phyloP scores from a whole-genome alignment of 2,113 vertebrate species.

The Rhynchomys soricoides region DNA sequence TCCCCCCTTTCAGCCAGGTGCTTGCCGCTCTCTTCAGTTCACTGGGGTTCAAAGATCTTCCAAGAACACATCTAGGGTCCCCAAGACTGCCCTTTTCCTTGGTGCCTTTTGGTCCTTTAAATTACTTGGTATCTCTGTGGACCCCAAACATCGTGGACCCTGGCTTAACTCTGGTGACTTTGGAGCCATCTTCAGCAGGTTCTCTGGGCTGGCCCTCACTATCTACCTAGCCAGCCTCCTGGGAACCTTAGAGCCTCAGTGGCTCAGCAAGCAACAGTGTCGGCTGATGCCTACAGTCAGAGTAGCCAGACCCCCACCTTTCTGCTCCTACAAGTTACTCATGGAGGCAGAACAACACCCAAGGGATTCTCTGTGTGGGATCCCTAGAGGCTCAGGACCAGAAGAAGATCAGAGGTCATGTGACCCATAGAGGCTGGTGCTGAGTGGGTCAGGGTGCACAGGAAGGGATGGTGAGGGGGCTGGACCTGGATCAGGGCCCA shows the following conservation, averaged over 20 bases:
- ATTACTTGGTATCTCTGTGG: neutral
- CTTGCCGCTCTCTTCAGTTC: neutral
- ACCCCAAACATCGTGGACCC: too few relatives aligned
- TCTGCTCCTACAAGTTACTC: neutral
- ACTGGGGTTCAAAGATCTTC: neutral
- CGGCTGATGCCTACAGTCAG: too few relatives aligned
- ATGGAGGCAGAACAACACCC: neutral
- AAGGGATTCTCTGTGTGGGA: neutral
- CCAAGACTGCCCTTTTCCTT: accelerated
- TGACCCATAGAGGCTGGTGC: neutral
- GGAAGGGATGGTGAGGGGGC: accelerated
- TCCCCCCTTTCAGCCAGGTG: neutral
- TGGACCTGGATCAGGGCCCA: too few relatives aligned
- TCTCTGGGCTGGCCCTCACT: neutral
- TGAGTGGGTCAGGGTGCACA: neutral
- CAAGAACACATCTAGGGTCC: neutral
- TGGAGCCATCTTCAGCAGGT: neutral
- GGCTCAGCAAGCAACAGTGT: neutral
- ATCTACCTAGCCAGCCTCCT: accelerated
- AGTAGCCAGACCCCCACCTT: neutral
- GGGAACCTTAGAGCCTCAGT: neutral
- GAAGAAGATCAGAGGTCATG: neutral
- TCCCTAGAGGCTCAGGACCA: neutral
- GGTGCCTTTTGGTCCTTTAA: too few relatives aligned
- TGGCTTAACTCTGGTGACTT: neutral